Evolutionary conservation across 2,113 vertebrate genomes (phyloP).

Genomic region (Cisticola juncidis): DNA sequence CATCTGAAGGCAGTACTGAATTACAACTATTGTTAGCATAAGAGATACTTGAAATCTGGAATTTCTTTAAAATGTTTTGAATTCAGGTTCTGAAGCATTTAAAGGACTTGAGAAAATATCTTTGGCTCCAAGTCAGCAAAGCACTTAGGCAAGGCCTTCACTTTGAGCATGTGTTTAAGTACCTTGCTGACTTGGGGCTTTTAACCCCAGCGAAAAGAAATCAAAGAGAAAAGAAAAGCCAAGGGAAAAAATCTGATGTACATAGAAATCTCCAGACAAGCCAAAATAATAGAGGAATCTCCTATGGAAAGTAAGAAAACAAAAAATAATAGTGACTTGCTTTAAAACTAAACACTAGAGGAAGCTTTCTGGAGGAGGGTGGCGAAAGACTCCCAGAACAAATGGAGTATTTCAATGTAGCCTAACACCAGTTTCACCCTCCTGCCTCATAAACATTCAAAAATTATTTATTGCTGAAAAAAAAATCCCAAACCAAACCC

Average conservation of each 20-base stretch:
- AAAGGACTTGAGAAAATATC: conserved; percentile 50
- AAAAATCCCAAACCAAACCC: neutral
- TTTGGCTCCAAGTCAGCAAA: conserved; percentile 62
- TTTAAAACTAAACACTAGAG: conserved; percentile 10
- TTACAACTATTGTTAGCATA: conserved; percentile 25
- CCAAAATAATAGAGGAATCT: neutral
- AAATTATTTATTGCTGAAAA: conserved; percentile 26
- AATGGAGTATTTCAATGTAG: conserved; percentile 36
- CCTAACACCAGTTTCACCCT: neutral
- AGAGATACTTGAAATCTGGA: conserved; percentile 52
- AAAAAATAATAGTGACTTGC: neutral
- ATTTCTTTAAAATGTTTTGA: conserved; percentile 31
- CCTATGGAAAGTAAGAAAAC: neutral
- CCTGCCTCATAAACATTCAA: conserved; percentile 1
- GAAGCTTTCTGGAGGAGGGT: neutral
- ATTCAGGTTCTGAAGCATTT: conserved; percentile 41
- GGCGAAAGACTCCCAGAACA: conserved; percentile 4
- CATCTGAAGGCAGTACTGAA: neutral
- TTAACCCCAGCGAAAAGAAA: conserved; percentile 21
- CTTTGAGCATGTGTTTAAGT: conserved; percentile 64
- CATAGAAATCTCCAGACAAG: neutral
- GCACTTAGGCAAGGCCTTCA: conserved; percentile 63
- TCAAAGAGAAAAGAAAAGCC: neutral
- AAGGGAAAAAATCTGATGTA: neutral
- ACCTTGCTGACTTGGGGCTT: conserved; percentile 58